These are phyloP conservation scores for Panulirus ornatus DNA, from an alignment of 1,140 invertebrate genomes.

Conservation along the genomic window DNA sequence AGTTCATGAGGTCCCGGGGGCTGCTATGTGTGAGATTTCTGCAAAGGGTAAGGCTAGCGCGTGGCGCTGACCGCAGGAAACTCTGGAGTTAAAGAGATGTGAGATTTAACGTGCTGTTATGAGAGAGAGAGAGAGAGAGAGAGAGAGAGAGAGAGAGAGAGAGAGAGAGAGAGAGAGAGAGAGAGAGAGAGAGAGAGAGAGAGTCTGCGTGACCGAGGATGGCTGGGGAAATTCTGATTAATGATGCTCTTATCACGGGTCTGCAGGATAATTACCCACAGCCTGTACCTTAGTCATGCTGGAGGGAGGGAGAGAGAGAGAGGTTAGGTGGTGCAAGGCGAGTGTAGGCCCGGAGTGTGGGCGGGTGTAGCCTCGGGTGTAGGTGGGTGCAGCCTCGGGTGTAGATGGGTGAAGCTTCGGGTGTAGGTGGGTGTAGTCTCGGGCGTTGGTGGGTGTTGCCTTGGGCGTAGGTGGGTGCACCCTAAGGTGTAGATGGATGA, in stretches of 20 bases:
- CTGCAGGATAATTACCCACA: background rate
- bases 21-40: too few species aligned
- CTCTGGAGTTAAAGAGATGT: too few species aligned
- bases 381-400: too few species aligned
- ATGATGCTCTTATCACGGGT: background rate
- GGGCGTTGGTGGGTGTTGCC: background rate
- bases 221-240: background rate
- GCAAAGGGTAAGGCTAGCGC: too few species aligned
- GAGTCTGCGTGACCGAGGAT: background rate
- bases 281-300: background rate
- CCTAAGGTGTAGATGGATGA: background rate
- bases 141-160: conserved; percentile 46
- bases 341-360: background rate
- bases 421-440: background rate
- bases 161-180: conserved; percentile 41
- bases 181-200: background rate
- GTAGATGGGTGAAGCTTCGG: background rate
- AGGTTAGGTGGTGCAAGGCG: background rate
- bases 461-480: background rate
- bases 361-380: background rate
- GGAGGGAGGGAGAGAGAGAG: background rate
- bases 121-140: conserved; percentile 48
- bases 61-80: too few species aligned
- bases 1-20: too few species aligned
- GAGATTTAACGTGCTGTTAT: too few species aligned